A percentile compares a stretch with the other conserved stretches of the same genome.
Conservation (phyloP, 2,797 vertebrate species). For the Sibirionetta formosa region DNA sequence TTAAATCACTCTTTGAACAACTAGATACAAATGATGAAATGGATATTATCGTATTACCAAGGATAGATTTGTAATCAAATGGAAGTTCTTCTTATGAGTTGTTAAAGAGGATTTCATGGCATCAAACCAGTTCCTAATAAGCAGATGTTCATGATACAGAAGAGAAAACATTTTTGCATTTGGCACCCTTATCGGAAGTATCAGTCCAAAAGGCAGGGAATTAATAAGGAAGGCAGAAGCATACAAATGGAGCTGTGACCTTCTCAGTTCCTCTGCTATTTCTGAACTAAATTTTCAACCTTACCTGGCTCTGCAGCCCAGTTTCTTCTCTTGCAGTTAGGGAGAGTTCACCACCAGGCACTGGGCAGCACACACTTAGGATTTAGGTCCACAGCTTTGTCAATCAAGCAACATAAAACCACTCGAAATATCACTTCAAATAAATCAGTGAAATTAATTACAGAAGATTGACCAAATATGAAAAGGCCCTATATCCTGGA, state of each 20-base stretch:
- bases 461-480: background rate
- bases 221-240: background rate
- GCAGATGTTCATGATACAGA: background rate
- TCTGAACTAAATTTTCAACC: background rate
- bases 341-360: fast-evolving
- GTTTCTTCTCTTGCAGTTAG: fast-evolving
- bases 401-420: background rate
- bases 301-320: background rate
- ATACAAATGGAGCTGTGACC: background rate
- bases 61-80: background rate
- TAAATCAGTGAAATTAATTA: background rate
- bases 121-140: background rate
- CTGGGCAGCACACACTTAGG: background rate
- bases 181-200: background rate
- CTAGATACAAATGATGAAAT: background rate
- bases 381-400: background rate
- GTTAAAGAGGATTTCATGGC: background rate
- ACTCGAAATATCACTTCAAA: background rate
- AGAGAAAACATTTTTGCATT: background rate
- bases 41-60: background rate
- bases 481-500: background rate
- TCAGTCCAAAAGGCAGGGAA: background rate
- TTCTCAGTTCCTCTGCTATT: background rate
- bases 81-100: background rate
- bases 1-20: background rate